These are phyloP conservation scores for Siphlonurus alternatus DNA, from an alignment of 2,888 invertebrate species.

Conservation along the genomic window DNA sequence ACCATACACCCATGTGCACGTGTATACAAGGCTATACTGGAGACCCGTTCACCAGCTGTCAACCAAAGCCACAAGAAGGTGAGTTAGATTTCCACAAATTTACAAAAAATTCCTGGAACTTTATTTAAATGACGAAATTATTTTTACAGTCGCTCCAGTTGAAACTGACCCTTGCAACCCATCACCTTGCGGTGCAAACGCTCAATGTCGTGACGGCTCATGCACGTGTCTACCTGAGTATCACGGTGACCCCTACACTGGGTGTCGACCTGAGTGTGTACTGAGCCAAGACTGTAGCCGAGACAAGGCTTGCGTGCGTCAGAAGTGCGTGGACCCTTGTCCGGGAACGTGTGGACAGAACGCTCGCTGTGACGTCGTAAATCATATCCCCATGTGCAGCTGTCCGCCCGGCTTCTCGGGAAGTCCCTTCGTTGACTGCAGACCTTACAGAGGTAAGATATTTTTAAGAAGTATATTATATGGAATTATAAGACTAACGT, in stretches of 20 bases:
- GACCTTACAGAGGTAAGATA: conserved; percentile 8
- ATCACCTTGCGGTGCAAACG: conserved; percentile 49
- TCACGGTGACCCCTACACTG: conserved; percentile 21
- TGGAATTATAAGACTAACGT: background rate
- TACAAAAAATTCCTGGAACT: background rate
- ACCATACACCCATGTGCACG: conserved; percentile 25
- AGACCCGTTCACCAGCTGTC: conserved; percentile 22
- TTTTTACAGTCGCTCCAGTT: conserved; percentile 11
- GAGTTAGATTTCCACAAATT: background rate
- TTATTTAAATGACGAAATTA: background rate
- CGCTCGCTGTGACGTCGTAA: conserved; percentile 28
- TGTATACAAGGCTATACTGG: conserved; percentile 26
- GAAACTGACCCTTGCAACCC: conserved; percentile 51
- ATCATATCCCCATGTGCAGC: conserved; percentile 39
- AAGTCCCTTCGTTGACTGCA: conserved; percentile 21
- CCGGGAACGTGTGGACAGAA: conserved; percentile 27
- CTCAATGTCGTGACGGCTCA: conserved; percentile 33
- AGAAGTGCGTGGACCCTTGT: conserved; percentile 41
- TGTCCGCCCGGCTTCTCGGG: conserved; percentile 26
- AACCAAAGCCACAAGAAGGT: conserved; percentile 13
- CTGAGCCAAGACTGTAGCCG: conserved; percentile 21
- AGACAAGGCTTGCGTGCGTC: conserved; percentile 24
- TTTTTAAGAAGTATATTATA: background rate
- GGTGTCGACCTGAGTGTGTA: conserved; percentile 19
- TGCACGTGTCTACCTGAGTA: conserved; percentile 22